These are phyloP conservation scores for Loris lydekkerianus DNA, from an alignment of 2,797 vertebrate species.

Conservation along the genomic window DNA sequence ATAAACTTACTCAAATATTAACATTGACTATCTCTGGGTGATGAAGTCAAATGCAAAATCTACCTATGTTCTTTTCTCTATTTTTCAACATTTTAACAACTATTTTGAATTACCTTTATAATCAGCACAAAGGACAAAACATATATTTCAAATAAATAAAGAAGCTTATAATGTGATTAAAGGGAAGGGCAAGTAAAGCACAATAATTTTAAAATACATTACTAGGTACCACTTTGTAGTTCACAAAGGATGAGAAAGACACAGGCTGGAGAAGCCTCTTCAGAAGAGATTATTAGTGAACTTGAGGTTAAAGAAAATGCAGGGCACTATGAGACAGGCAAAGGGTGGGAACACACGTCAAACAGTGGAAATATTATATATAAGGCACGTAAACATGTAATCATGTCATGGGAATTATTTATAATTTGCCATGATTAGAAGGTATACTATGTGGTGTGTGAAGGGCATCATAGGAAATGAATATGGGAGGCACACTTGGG, in stretches of 20 bases:
- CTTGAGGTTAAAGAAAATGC: not conserved
- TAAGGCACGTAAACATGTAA: not conserved
- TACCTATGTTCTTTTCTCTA: not conserved
- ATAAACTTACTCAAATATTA: conserved; percentile 15
- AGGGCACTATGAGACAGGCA: not conserved
- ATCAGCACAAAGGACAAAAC: not conserved
- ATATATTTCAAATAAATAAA: not conserved
- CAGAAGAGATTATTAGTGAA: not conserved
- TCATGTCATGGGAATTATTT: not conserved
- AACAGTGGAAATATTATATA: not conserved
- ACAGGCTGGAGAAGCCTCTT: not conserved
- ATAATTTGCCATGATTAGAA: not conserved
- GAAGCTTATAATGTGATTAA: not conserved
- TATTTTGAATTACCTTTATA: not conserved
- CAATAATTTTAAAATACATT: conserved; percentile 15
- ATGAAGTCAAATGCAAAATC: not conserved
- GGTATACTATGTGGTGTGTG: not conserved
- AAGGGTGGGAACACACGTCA: not conserved
- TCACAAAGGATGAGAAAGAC: not conserved
- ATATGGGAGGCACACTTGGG: not conserved
- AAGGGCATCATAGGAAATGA: not conserved
- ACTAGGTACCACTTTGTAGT: not conserved
- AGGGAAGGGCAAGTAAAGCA: not conserved
- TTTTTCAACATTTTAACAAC: conserved; percentile 2
- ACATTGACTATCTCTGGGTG: not conserved